Evolutionary conservation across 2,797 vertebrate species (phyloP), one percentile per base, ranked within the genome.

Genomic region (Scomberomorus guttatus): DNA sequence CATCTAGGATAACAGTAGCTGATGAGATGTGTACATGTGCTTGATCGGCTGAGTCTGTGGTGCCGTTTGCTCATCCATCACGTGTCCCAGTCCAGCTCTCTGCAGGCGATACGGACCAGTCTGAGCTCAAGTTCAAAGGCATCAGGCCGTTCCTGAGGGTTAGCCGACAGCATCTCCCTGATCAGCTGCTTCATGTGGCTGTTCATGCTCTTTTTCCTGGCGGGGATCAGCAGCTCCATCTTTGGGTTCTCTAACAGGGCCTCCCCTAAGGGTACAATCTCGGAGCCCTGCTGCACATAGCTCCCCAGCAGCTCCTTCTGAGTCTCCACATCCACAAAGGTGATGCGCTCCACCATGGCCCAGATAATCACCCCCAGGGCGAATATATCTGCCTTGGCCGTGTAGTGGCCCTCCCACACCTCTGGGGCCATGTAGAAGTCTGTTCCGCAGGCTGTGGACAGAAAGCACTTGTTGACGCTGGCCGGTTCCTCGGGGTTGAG

Each of bases 341-440:
- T 99, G 87, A 99, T 98, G 76, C 97, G 96, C 88, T 99, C 98
- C 88, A 99, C 87, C 98, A 99, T 99, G 0, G 98, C 98, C 98
- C 98, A 99, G 90, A 99, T 97, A 72, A 99, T 99, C 81, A 99
- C 96, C 1, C 98, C 98, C 81, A 99, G 88, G 0, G 98, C 98
- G 27, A 99, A 99, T 93, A 99, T 99, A 88, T 99, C 98, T 0
- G 97, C 98, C 90, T 99, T 99, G 67, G 98, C 98, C 0, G 98
- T 99, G 90, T 99, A 99, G 91, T 99, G 97, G 22, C 98, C 98
- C 90, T 99, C 98, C 96, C 98, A 99, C 1, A 98, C 98, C 91
- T 99, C 98, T 0, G 98, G 98, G 29, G 98, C 98, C 98, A 99
- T 99, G 87, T 99, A 99, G 93, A 99, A 99, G 93, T 98, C 97